Evolutionary conservation across 2,113 vertebrate species (phyloP).

Genomic region (Embiotoca jacksoni): DNA sequence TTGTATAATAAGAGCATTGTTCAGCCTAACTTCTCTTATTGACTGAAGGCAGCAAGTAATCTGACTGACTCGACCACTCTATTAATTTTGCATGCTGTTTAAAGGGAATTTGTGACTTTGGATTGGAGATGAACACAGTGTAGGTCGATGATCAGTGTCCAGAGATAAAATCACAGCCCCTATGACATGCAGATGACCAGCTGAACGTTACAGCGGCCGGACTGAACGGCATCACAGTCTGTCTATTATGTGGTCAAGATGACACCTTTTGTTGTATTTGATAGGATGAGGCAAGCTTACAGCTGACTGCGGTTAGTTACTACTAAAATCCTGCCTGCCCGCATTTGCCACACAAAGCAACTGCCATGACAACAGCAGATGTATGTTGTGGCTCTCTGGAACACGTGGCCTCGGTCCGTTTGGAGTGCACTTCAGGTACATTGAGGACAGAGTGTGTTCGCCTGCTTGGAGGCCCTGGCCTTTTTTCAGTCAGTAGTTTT

Average conservation of each 20-base stretch:
- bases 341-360: neutral
- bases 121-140: neutral
- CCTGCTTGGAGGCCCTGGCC: slow-evolving; percentile 1
- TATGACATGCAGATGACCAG: slow-evolving; percentile 15
- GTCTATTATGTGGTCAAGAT: neutral
- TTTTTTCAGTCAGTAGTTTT: slow-evolving; percentile 14
- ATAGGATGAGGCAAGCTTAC: neutral
- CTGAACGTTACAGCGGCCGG: neutral
- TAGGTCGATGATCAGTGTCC: slow-evolving; percentile 15
- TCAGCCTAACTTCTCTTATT: slow-evolving; percentile 39
- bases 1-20: slow-evolving; percentile 28
- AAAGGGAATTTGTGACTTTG: slow-evolving; percentile 25
- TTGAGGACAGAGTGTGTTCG: neutral
- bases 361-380: slow-evolving; percentile 48
- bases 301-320: slow-evolving; percentile 2
- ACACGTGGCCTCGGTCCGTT: slow-evolving; percentile 30
- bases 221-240: neutral
- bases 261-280: neutral
- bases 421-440: slow-evolving; percentile 28
- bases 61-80: slow-evolving; percentile 29
- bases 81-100: slow-evolving; percentile 52
- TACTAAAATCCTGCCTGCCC: neutral
- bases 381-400: slow-evolving; percentile 21
- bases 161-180: slow-evolving; percentile 26
- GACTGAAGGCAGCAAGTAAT: slow-evolving; percentile 26